Evolutionary conservation across 2,797 vertebrate genomes (phyloP), one percentile per base, ranked within the genome.

Genomic region (Clarias pachynema): DNA sequence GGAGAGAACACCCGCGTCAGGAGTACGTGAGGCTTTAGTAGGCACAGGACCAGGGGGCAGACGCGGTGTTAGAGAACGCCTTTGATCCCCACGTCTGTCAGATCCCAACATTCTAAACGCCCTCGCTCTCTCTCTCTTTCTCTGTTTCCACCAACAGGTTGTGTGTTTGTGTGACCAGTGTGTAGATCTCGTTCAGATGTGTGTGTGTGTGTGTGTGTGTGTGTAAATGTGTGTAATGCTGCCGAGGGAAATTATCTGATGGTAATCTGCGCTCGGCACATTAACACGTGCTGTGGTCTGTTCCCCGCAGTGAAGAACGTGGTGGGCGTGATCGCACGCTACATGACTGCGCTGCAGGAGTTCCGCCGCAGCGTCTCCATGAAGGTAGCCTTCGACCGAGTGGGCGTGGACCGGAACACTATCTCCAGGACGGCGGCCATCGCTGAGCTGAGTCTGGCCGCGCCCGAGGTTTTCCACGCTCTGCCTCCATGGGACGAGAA

Each of bases 381-480:
- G 93, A 94, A 93, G 83, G 93, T 94, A 83, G 93, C 93, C 65
- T 94, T 94, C 1, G 93, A 94, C 88, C 89, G 93, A 5, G 92
- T 94, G 0, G 93, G 93, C 0, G 93, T 94, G 49, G 94, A 93
- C 86, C 91, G 93, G 5, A 94, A 94, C 88, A 94, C 93, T 2
- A 94, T 94, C 87, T 94, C 93, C 59, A 90, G 93, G 2, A 93
- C 93, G 0, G 92, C 93, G 0, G 90, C 93, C 81, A 94, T 93
- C 68, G 93, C 93, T 0, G 94, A 94, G 80, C 91, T 94, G 60
- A 94, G 92, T 63, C 87, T 94, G 82, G 92, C 93, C 0, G 93
- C 94, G 0, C 94, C 94, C 0, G 93, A 93, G 86, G 90, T 93
- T 57, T 93, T 94, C 73, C 91, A 93, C 1, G 88, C 90, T 0